Evolutionary conservation across 2,113 vertebrate genomes (phyloP).

Genomic region (Phyllopteryx taeniolatus): DNA sequence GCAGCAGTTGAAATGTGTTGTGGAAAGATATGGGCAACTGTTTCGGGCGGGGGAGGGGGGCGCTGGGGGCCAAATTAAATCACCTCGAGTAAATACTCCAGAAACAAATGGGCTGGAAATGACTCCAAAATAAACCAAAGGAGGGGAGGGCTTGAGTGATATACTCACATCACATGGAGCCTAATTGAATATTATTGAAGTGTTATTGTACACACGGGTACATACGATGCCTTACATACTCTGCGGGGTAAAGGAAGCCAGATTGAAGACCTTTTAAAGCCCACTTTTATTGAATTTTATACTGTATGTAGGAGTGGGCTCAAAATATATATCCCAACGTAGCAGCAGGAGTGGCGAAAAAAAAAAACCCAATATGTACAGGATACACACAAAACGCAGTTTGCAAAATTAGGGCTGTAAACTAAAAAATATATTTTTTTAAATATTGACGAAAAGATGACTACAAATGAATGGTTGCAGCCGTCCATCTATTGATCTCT

Average conservation of each 20-base stretch:
- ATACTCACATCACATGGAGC: constrained; percentile 3
- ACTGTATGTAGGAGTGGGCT: no score
- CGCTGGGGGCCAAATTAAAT: constrained; percentile 48
- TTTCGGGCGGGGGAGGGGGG: constrained; percentile 27
- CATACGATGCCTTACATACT: neutral
- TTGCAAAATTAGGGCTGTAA: neutral
- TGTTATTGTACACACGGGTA: neutral
- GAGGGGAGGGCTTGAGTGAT: constrained; percentile 10
- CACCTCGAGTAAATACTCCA: constrained; percentile 50
- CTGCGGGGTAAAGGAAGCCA: neutral
- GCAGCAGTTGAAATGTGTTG: constrained; percentile 66
- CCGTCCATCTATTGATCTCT: no score
- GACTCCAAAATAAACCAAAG: constrained; percentile 22
- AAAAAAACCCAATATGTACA: no score
- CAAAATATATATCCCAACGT: no score
- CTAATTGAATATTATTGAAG: constrained; percentile 31
- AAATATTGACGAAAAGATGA: neutral
- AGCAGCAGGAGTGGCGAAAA: no score
- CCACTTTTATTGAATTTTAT: no score
- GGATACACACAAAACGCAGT: neutral
- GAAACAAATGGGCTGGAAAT: constrained; percentile 48
- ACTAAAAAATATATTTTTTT: neutral
- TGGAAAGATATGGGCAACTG: constrained; percentile 57
- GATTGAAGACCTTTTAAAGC: neutral
- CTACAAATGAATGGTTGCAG: neutral